Base-by-base conservation (phyloP, 1,140 invertebrate species). In the Geopemphigus sp. region DNA sequence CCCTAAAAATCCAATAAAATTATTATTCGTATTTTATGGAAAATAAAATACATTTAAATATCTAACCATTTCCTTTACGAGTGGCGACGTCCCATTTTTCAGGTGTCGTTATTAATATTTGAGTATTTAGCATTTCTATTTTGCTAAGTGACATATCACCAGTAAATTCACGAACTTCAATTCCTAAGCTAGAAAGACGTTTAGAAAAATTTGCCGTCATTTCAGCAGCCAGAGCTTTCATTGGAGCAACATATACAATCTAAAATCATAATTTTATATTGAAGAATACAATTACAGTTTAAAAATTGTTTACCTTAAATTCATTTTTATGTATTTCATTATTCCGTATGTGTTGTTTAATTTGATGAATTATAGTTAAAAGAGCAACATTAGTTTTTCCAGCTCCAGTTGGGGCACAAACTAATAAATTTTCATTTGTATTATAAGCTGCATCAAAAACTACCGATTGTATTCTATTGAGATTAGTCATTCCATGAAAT, bases 81-180 rank as follows among this genome's bases (percentile, higher is more conserved):
- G 98, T 99, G 2, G 99, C 95, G 19, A 99, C 96, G 87, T 99
- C 98, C 97, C 98, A 99, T 85, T 99, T 99, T 87, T 99, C 98
- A 0, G 98, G 98, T 0, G 98, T 99, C 1, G 97, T 97, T 5
- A 99, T 94, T 24, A 99, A 89, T 91, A 99, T 98, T 87, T 99
- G 97, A 0, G 98, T 99, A 84, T 96, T 91, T 26, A 92, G 88
- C 81, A 99, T 98, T 87, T 99, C 97, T 53, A 90, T 88, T 85
- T 98, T 98, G 0, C 95, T 96, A 26, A 99, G 86, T 84, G 98
- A 95, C 94, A 98, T 99, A 85, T 99, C 98, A 22, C 98, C 98
- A 0, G 98, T 99, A 53, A 98, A 87, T 87, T 99, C 98, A 81
- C 91, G 88, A 0, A 99, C 97, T 5, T 87, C 85, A 24, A 99